Conservation (phyloP, 2,797 vertebrate species). For the Danio choprae region DNA sequence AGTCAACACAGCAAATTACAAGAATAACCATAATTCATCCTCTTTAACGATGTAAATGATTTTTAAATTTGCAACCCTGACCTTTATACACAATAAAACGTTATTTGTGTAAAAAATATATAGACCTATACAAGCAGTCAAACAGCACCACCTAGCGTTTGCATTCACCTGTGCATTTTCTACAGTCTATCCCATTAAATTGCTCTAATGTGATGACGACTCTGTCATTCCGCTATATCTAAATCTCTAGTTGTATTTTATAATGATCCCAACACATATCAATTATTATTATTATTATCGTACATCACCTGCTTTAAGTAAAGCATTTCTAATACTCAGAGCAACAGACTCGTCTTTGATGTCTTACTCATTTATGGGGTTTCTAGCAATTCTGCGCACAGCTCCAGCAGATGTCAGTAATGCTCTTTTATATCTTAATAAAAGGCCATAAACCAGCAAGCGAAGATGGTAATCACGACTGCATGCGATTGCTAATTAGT, state of each 20-base stretch:
- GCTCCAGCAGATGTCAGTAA: constrained; percentile 59
- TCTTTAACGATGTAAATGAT: not conserved
- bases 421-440: not conserved
- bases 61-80: not conserved
- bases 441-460: not conserved
- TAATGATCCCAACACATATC: not conserved
- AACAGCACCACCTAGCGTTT: constrained; percentile 48
- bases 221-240: not conserved
- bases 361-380: not conserved
- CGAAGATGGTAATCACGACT: constrained; percentile 12
- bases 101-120: not conserved
- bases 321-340: not conserved
- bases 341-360: not conserved
- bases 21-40: not conserved
- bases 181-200: not conserved
- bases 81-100: not conserved
- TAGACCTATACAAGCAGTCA: not conserved
- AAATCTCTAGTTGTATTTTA: not conserved
- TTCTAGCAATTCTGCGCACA: not conserved
- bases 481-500: constrained; percentile 10
- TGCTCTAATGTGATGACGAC: not conserved
- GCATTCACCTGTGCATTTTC: not conserved
- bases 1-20: not conserved
- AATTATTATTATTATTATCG: not conserved
- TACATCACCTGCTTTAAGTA: not conserved